Base-by-base conservation (phyloP, 2,797 vertebrate genomes). In the Anguilla obscura region DNA sequence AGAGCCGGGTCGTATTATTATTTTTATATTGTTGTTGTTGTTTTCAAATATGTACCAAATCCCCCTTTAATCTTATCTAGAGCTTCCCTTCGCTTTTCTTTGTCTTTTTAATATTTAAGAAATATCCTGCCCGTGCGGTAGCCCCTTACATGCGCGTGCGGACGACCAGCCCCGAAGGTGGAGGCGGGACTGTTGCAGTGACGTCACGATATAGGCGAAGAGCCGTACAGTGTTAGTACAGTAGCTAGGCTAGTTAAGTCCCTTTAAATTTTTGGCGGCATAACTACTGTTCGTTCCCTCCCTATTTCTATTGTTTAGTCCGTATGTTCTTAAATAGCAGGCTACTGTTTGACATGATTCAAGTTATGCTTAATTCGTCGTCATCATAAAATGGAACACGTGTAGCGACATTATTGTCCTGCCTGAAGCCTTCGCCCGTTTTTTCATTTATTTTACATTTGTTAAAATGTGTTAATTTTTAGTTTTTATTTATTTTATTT, bases 141-240 rank as follows among this genome's bases (percentile, higher is more conserved):
- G 52, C 30, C 82, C 14, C 82, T 84, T 3, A 52, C 82, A 84
- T 10, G 45, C 27, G 56, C 48, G 82, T 52, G 52, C 50, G 82
- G 82, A 83, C 82, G 27, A 54, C 52, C 82, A 84, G 48, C 82
- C 82, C 82, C 82, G 52, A 56, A 30, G 82, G 52, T 84, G 82
- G 82, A 56, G 82, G 82, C 82, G 82, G 82, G 82, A n/a, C 82
- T 27, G 50, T 27, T 27, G 2, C 12, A 24, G 45, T 82, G 45
- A 82, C 79, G 79, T 82, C 40, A 82, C 40, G 45, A 9, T 6
- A 50, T 30, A 82, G 45, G 45, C 50, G 48, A 24, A 50, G 79
- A 82, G 40, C 24, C 7, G 79, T 27, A 30, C 82, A 56, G 82
- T 56, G 50, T 27, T 7, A 56, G 50, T 84, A 83, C 79, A 83